A percentile compares a stretch with the other conserved stretches of the same genome.
Conservation (phyloP, 2,888 invertebrate genomes). For the Eristalis pertinax region DNA sequence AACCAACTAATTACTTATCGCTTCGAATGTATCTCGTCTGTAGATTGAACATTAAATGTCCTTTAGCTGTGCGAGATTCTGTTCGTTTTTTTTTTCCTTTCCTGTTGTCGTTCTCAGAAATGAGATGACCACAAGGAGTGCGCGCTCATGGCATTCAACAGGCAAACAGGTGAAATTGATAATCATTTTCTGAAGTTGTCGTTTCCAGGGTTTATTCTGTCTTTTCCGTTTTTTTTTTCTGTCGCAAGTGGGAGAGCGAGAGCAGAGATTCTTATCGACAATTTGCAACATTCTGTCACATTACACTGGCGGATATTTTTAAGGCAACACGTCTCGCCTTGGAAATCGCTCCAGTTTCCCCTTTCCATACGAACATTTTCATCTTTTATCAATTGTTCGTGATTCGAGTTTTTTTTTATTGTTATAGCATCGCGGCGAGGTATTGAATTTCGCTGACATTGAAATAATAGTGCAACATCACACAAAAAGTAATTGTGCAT, state of each 20-base stretch:
- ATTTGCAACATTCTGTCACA: slow-evolving; percentile 71
- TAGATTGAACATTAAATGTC: slow-evolving; percentile 68
- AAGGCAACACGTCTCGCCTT: slow-evolving; percentile 32
- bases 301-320: slow-evolving; percentile 51
- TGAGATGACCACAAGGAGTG: slow-evolving; percentile 52
- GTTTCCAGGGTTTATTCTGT: background rate
- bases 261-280: slow-evolving; percentile 62
- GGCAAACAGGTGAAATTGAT: slow-evolving; percentile 66
- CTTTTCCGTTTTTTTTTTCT: slow-evolving; percentile 6
- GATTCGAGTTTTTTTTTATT: slow-evolving; percentile 47
- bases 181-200: slow-evolving; percentile 40
- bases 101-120: slow-evolving; percentile 28
- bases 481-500: slow-evolving; percentile 61
- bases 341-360: slow-evolving; percentile 64
- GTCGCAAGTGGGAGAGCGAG: background rate
- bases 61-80: slow-evolving; percentile 48
- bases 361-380: background rate
- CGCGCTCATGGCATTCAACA: slow-evolving; percentile 26
- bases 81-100: slow-evolving; percentile 8
- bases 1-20: slow-evolving; percentile 73
- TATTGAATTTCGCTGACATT: slow-evolving; percentile 47
- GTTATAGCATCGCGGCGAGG: slow-evolving; percentile 20
- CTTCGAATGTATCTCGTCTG: slow-evolving; percentile 70
- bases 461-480: slow-evolving; percentile 53
- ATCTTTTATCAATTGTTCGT: background rate